Percentiles rank a stretch among this genome's conserved stretches.
Conservation (phyloP, 2,888 invertebrate genomes). For the Tenthredo livida region DNA sequence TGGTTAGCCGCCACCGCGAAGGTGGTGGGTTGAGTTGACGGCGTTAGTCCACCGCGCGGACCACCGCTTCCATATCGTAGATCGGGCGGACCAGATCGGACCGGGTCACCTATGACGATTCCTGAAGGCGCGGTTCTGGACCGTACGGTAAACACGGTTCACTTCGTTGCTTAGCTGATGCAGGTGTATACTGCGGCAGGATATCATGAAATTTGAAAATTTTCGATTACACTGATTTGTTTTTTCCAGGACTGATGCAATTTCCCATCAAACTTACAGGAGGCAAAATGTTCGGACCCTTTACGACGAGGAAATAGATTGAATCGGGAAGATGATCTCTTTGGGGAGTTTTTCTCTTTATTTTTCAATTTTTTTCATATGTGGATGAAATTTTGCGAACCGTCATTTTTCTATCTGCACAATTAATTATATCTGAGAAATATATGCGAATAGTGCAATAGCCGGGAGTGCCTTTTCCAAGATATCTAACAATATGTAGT, state of each 20-base stretch:
- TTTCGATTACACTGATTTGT: slow-evolving; percentile 31
- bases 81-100: slow-evolving; percentile 64
- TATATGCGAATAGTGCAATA: slow-evolving; percentile 3
- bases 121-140: slow-evolving; percentile 62
- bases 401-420: background rate
- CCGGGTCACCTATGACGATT: slow-evolving; percentile 69
- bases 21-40: slow-evolving; percentile 61
- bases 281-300: background rate
- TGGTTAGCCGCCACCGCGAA: slow-evolving; percentile 68
- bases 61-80: slow-evolving; percentile 59
- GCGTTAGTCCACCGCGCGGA: slow-evolving; percentile 62
- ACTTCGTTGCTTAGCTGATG: slow-evolving; percentile 23
- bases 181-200: slow-evolving; percentile 53
- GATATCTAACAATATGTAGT: slow-evolving; percentile 51
- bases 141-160: background rate
- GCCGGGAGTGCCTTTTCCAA: slow-evolving; percentile 52
- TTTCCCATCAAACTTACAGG: background rate
- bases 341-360: background rate
- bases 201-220: slow-evolving; percentile 51
- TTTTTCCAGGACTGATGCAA: slow-evolving; percentile 40
- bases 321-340: background rate
- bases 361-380: background rate
- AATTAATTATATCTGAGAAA: background rate
- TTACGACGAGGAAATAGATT: background rate
- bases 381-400: background rate